Conservation (phyloP, 2,888 invertebrate species). For the Anoplius nigerrimus region DNA sequence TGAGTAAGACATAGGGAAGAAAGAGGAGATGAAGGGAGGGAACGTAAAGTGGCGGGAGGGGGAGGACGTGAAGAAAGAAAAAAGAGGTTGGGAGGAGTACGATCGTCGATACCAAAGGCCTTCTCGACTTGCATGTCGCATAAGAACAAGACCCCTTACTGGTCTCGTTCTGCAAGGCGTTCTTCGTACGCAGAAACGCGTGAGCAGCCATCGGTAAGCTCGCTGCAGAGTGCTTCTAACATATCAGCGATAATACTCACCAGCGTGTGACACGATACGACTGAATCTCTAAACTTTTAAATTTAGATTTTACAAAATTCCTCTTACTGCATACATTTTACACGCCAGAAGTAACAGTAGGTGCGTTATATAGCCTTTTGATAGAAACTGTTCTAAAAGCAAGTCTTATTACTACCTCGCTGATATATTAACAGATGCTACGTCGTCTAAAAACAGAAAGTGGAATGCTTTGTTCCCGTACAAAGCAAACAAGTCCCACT, state of each 20-base stretch:
- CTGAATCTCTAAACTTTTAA: too few relatives aligned
- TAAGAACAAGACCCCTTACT: constrained; percentile 31
- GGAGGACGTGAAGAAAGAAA: constrained; percentile 2
- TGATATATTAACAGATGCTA: too few relatives aligned
- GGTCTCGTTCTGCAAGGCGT: constrained; percentile 33
- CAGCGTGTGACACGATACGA: too few relatives aligned
- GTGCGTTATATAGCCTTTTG: too few relatives aligned
- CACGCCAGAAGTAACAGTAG: too few relatives aligned
- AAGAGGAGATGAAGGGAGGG: constrained; percentile 2
- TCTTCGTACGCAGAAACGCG: constrained; percentile 43
- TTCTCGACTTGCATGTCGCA: constrained; percentile 31
- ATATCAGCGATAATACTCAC: neutral
- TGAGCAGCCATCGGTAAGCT: constrained; percentile 44
- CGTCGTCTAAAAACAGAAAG: too few relatives aligned
- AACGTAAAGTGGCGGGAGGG: neutral
- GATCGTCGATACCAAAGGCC: constrained; percentile 33
- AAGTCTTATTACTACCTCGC: too few relatives aligned
- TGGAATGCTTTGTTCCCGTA: too few relatives aligned
- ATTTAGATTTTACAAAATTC: too few relatives aligned
- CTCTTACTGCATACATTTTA: too few relatives aligned
- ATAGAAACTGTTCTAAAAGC: too few relatives aligned
- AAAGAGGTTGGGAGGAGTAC: constrained; percentile 29
- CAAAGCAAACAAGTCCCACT: too few relatives aligned
- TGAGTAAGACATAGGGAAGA: constrained; percentile 3
- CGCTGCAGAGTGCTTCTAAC: constrained; percentile 40